These are phyloP conservation scores for Myotis yumanensis DNA, from an alignment of 2,113 vertebrate species.

Conservation along the genomic window DNA sequence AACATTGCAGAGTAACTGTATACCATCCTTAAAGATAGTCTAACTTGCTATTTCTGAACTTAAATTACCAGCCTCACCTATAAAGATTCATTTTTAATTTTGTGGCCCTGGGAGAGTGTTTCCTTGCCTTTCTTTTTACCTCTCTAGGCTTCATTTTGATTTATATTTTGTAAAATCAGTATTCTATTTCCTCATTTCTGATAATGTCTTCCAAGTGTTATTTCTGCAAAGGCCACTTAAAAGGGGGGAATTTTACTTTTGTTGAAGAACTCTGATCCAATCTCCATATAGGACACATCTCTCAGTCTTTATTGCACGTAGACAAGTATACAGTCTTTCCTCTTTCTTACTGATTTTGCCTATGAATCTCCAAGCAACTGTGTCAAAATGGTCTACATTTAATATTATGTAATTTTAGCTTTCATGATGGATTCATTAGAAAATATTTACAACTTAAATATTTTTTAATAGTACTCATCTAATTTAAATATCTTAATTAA, in stretches of 20 bases:
- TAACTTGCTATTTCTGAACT: background rate
- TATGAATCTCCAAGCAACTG: background rate
- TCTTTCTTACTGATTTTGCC: background rate
- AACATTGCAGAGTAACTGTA: background rate
- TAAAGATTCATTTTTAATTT: background rate
- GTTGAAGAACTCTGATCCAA: background rate
- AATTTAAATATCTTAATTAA: conserved; percentile 5
- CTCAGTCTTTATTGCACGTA: background rate
- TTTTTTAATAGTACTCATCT: background rate
- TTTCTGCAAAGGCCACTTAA: background rate
- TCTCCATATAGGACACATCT: background rate
- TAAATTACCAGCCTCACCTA: background rate
- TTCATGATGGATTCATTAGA: background rate
- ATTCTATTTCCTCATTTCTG: background rate
- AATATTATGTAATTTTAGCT: background rate
- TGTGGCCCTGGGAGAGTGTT: background rate
- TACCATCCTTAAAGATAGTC: background rate
- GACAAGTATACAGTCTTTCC: fast-evolving
- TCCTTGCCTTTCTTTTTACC: background rate
- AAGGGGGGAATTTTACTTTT: background rate
- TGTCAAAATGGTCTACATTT: background rate
- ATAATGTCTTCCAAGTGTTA: background rate
- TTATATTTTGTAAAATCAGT: background rate
- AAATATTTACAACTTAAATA: background rate
- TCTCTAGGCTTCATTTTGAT: background rate